Evolutionary conservation across 2,113 vertebrate species (phyloP).

Genomic region (Crotalus helleri): DNA sequence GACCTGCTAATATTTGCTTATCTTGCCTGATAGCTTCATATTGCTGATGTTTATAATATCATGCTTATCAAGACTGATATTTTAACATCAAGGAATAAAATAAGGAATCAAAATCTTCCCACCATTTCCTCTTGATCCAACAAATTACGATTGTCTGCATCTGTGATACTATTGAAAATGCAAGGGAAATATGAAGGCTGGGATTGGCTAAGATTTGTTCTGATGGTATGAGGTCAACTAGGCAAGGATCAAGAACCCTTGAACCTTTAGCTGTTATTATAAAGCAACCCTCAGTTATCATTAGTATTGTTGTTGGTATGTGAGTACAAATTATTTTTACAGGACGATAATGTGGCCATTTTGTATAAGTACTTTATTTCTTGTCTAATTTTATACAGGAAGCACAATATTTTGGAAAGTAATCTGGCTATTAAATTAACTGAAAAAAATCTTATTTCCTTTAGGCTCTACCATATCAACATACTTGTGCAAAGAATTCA

Average conservation of each 20-base stretch:
- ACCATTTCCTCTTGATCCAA: neutral
- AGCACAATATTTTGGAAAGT: neutral
- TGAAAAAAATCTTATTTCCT: neutral
- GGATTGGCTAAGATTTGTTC: neutral
- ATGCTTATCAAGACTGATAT: neutral
- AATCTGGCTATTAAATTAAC: neutral
- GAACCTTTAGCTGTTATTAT: neutral
- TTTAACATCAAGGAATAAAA: neutral
- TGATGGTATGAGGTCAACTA: neutral
- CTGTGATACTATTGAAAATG: neutral
- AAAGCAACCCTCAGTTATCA: neutral
- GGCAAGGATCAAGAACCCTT: neutral
- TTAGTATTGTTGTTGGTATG: no score
- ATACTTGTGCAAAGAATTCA: neutral
- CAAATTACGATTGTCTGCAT: neutral
- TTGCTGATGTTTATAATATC: neutral
- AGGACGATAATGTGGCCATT: neutral
- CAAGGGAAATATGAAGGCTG: neutral
- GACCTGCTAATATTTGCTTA: constrained; percentile 16
- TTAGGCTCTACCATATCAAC: neutral
- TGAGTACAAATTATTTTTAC: no score
- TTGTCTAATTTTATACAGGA: neutral
- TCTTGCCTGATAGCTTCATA: neutral
- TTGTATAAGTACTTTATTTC: neutral
- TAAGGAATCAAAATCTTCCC: neutral